phyloP scores from a whole-genome alignment of 1,140 invertebrate species.

The Tetragnatha versicolor region DNA sequence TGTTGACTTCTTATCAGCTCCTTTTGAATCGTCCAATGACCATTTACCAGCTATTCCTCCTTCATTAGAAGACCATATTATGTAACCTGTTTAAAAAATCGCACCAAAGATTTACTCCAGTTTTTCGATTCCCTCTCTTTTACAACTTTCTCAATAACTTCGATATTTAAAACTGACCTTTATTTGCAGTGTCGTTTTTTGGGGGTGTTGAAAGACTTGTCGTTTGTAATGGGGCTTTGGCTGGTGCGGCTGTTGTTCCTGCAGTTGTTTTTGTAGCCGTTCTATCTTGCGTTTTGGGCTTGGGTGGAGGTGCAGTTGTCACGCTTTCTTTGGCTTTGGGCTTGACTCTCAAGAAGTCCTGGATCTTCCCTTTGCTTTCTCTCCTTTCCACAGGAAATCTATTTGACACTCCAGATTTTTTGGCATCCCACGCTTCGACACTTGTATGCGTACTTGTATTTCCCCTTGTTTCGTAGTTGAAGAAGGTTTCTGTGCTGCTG shows the following conservation, averaged over 20 bases:
- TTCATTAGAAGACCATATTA: constrained; percentile 31
- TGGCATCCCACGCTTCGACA: constrained; percentile 16
- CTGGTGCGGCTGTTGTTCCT: background rate
- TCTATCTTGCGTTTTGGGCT: background rate
- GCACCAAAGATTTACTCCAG: background rate
- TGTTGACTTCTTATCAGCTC: background rate
- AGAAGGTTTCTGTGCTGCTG: constrained; percentile 18
- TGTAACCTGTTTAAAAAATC: background rate
- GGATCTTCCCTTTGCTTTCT: background rate
- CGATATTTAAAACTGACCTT: background rate
- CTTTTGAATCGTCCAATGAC: background rate
- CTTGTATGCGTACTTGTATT: constrained; percentile 41
- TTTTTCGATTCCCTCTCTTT: too few species aligned
- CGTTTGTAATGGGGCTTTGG: too few species aligned
- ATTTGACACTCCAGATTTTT: background rate
- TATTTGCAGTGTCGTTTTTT: constrained; percentile 18
- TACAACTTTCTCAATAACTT: too few species aligned
- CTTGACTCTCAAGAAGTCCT: constrained; percentile 34
- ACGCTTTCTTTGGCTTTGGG: background rate
- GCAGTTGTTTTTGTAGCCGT: background rate
- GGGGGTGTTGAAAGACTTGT: background rate
- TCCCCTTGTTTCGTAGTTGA: constrained; percentile 35
- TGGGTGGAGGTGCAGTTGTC: background rate
- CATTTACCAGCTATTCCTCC: background rate
- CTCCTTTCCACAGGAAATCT: background rate